phyloP scores from a whole-genome alignment of 2,113 vertebrate genomes.

The Aix galericulata region DNA sequence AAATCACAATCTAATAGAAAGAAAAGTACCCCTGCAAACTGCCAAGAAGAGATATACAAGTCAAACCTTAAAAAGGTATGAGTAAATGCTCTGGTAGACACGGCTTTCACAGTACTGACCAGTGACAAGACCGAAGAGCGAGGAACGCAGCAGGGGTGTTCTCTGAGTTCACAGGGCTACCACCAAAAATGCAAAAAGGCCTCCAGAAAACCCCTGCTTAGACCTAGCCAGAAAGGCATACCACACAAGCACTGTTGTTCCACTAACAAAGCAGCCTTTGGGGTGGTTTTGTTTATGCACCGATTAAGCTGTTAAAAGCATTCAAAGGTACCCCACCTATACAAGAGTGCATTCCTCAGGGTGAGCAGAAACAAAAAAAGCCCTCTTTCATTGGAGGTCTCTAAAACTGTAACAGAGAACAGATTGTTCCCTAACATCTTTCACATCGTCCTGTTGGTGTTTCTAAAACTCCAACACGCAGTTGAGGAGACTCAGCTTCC shows the following conservation, averaged over 20 bases:
- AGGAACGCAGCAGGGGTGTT: background rate
- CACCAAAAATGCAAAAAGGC: slow-evolving; percentile 13
- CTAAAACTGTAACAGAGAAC: background rate
- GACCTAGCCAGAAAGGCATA: slow-evolving; percentile 14
- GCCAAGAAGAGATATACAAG: background rate
- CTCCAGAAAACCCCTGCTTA: background rate
- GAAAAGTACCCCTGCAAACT: background rate
- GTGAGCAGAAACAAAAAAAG: background rate
- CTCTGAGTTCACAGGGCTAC: background rate
- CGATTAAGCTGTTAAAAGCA: background rate
- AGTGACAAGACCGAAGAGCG: background rate
- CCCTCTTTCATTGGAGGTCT: background rate
- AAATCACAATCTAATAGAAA: background rate
- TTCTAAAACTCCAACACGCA: slow-evolving; percentile 25
- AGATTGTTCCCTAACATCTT: slow-evolving; percentile 15
- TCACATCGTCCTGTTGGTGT: background rate
- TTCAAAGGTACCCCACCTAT: slow-evolving; percentile 47
- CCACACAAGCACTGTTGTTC: slow-evolving; percentile 6
- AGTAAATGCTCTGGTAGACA: background rate
- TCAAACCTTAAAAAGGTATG: background rate
- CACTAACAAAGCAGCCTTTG: slow-evolving; percentile 22
- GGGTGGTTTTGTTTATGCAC: slow-evolving; percentile 19
- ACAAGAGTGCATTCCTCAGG: background rate
- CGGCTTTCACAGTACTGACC: background rate
- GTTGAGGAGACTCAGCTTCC: background rate